Conservation (phyloP, 2,797 vertebrate species). For the Anabacerthia variegaticeps region DNA sequence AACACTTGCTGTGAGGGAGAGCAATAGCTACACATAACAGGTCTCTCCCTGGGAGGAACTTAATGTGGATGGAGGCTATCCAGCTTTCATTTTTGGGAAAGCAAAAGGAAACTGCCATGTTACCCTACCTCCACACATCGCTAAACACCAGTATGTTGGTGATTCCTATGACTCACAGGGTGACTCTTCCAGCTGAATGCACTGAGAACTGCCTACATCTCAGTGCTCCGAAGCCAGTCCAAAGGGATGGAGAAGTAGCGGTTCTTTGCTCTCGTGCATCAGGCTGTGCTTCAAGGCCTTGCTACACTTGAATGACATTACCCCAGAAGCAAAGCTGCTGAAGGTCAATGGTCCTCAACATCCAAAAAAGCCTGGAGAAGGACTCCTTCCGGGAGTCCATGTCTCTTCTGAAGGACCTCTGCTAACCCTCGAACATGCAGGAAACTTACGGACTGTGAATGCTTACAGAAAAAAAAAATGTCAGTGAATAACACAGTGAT, state of each 20-base stretch:
- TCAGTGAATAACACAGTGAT: background rate
- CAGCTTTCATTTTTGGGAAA: background rate
- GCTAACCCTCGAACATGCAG: background rate
- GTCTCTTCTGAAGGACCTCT: background rate
- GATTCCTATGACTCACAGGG: background rate
- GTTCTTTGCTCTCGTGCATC: background rate
- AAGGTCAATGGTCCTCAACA: background rate
- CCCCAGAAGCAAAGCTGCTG: conserved; percentile 10
- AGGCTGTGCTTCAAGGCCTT: conserved; percentile 17
- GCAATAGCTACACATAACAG: background rate
- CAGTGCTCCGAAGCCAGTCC: background rate
- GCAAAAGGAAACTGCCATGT: background rate
- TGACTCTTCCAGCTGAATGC: conserved; percentile 45
- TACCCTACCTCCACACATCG: background rate
- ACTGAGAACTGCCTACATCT: background rate
- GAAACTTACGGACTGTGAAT: background rate
- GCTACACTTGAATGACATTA: background rate
- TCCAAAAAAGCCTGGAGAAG: background rate
- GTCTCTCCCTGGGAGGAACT: background rate
- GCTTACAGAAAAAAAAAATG: background rate
- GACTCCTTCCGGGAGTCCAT: background rate
- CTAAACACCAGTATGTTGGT: background rate
- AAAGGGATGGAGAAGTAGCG: background rate
- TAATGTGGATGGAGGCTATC: background rate
- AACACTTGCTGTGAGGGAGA: background rate